Base-by-base conservation (phyloP, 2,797 vertebrate species). In the Simalia tracyae region DNA sequence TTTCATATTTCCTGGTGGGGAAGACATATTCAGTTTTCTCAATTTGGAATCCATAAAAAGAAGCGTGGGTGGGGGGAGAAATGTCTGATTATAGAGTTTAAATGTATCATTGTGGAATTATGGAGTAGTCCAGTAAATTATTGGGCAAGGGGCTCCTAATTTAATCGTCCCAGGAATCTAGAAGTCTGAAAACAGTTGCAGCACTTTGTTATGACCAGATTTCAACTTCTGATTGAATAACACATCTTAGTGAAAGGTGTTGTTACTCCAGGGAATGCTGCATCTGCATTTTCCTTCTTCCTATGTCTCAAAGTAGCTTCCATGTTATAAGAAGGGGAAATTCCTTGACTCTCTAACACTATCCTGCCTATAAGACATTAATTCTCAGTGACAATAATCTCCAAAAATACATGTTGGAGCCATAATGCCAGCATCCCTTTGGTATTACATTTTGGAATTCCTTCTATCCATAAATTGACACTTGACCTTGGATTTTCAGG, bases 181-280 rank as follows among this genome's bases (percentile, higher is more conserved):
- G 8, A 61, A 88, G 57, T 81, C 4, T 85, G 17, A 57, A 84
- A n/a, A 72, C 94, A 94, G 93, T 92, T 68, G 91, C 28, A 56
- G 36, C 4, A 3, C 60, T 85, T 84, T 1, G 6, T 6, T 92
- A 81, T 93, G 92, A 88, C 61, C 68, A 56, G 15, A 22, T 28
- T 4, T 31, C 76, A 28, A 5, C 89, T 88, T 86, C 1, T 17
- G 36, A 87, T 3, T 85, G 12, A 28, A 17, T n/a, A 81, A 42
- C 57, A 86, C 12, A 63, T 91, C 92, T n/a, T 91, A 91, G 54
- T 6, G 22, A 85, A 26, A 12, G 59, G 57, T 76, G 24, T 59
- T 61, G 31, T 46, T 84, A 42, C 31, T 36, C 6, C 12, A 88
- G 31, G 3, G 19, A 46, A 46, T 68, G 7, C 0, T 0, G 28